Conservation (phyloP, 2,797 vertebrate genomes). For the Luscinia megarhynchos region DNA sequence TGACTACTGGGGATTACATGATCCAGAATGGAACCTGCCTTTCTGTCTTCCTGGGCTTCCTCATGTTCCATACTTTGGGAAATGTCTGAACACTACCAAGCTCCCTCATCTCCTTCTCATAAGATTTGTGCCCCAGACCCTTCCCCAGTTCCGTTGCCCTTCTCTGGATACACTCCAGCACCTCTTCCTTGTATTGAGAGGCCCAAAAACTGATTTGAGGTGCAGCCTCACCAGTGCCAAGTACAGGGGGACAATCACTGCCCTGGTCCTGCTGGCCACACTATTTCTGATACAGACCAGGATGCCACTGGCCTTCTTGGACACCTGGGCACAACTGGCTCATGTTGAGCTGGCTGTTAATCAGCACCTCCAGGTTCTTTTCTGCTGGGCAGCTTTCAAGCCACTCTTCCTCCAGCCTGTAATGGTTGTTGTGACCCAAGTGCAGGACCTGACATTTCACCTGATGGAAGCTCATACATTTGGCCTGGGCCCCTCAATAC, state of each 20-base stretch:
- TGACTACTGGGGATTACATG: not conserved
- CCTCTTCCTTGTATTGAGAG: not conserved
- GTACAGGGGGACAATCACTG: accelerated
- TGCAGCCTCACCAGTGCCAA: accelerated
- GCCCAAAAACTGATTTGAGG: not conserved
- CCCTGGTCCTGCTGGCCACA: not conserved
- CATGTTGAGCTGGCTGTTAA: not conserved
- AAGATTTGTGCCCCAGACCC: not conserved
- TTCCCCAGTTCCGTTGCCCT: accelerated
- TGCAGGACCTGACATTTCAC: not conserved
- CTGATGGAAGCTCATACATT: too few species aligned
- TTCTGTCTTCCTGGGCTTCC: not conserved
- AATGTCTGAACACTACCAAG: not conserved
- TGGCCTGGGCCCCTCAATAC: not conserved
- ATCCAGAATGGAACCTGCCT: not conserved
- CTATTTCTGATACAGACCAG: accelerated
- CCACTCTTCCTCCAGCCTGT: not conserved
- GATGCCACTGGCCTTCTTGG: not conserved
- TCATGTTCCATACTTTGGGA: not conserved
- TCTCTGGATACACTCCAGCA: accelerated
- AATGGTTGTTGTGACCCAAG: not conserved
- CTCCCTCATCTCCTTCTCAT: not conserved
- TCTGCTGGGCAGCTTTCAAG: not conserved
- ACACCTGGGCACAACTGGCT: not conserved
- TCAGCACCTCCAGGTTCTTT: not conserved